Evolutionary conservation across 2,888 invertebrate species (phyloP), one percentile per base, ranked within the genome.

Genomic region (Sesia apiformis): DNA sequence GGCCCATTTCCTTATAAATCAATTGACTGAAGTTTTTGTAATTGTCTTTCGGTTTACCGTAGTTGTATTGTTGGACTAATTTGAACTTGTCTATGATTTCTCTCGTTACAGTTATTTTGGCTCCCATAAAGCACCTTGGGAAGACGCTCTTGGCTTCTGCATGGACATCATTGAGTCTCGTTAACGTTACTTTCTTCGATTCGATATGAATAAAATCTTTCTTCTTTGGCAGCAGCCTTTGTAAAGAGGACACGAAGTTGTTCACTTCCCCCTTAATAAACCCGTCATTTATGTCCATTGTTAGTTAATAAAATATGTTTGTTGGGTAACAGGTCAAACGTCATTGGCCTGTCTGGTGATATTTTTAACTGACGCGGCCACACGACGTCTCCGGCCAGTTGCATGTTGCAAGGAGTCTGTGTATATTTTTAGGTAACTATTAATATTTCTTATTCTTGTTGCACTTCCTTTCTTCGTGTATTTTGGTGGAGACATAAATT

Each of bases 281-380:
- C 40, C 76, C 76, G 62, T 89, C 87, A 70, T 78, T 81, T 67
- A 84, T 64, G 67, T 88, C 87, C 89, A 89, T 88, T 77, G 63
- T 80, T 58, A 63, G 63, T 66, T 66, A 67, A 63, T 77, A 66
- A 62, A 55, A 61, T 60, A 61, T 67, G 63, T 70, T 73, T 74
- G 62, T 72, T 72, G 65, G 61, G 60, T 78, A 69, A 73, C 81
- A 75, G 77, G 78, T 74, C 71, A 64, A 69, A 75, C 75, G 88
- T 86, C 88, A 84, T 77, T 76, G 82, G 76, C 74, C 80, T 73
- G 81, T 75, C 79, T 69, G 64, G 56, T 66, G 70, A 69, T 83
- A 81, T 82, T 84, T 84, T 81, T 76, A 81, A 77, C 64, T 69
- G 69, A 60, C 65, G 69, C 64, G 63, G 64, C 64, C 69, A 70